Conservation (phyloP, 1,140 invertebrate species). For the Lepidostoma basale region DNA sequence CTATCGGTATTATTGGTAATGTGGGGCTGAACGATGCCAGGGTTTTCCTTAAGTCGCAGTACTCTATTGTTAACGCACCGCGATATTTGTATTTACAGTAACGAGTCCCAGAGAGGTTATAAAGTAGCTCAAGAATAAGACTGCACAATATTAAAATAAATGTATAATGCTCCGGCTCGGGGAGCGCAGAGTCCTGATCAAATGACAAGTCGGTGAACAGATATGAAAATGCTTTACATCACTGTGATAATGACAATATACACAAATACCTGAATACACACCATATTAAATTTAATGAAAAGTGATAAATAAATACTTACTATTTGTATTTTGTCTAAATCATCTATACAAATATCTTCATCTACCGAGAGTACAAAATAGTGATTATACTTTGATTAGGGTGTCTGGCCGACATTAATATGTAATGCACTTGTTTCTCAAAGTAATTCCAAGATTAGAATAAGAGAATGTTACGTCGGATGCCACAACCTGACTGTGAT, state of each 20-base stretch:
- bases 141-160: slow-evolving; percentile 41
- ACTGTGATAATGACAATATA: slow-evolving; percentile 48
- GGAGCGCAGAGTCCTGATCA: background rate
- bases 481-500: slow-evolving; percentile 35
- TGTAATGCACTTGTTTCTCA: slow-evolving; percentile 9
- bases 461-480: slow-evolving; percentile 30
- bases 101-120: slow-evolving; percentile 39
- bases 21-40: slow-evolving; percentile 6
- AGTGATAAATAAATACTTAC: slow-evolving; percentile 44
- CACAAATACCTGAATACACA: slow-evolving; percentile 44
- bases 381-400: slow-evolving; percentile 43
- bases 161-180: too few species aligned
- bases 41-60: slow-evolving; percentile 7
- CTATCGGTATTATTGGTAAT: slow-evolving; percentile 9
- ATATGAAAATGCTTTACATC: slow-evolving; percentile 43
- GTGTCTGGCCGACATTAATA: slow-evolving; percentile 43
- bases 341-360: slow-evolving; percentile 38
- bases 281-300: slow-evolving; percentile 40
- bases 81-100: too few species aligned
- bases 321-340: slow-evolving; percentile 43
- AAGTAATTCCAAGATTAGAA: slow-evolving; percentile 28
- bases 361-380: slow-evolving; percentile 46
- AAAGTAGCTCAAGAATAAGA: slow-evolving; percentile 45
- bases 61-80: slow-evolving; percentile 30
- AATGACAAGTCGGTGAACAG: background rate